Base-by-base conservation (phyloP, 1,140 invertebrate species). In the Drosophila sechellia region DNA sequence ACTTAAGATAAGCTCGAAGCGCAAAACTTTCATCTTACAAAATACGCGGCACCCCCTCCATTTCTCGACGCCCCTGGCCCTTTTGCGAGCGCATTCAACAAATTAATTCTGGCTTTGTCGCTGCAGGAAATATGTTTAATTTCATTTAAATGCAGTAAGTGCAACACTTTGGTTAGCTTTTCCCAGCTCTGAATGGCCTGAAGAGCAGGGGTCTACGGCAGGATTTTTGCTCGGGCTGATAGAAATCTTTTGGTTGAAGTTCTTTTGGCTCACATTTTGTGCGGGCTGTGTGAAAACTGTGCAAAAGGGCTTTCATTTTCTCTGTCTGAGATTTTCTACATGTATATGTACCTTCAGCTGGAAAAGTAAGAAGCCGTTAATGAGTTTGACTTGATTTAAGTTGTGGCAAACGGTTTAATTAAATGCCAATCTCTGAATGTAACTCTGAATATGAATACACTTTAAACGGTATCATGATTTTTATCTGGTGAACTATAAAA, bases 101-200 rank as follows among this genome's bases (percentile, higher is more conserved):
- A 89, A 86, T 86, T 86, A 86, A 86, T 86, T 86, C 83, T 81
- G 81, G 77, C 68, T 71, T 72, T 86, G 79, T 81, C 53, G 83
- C 83, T 86, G 71, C 83, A 86, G 83, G 83, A 86, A 86, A 87
- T 87, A 86, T 86, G 79, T 86, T 86, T 86, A 86, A 87, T 86
- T 86, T 83, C 79, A 86, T 86, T 86, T 86, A 86, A 86, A 86
- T 89, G 83, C 81, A 79, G 79, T 83, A 86, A 86, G 83, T 86
- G 83, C 83, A 86, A 87, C 84, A 83, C 83, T 86, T 86, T 87
- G 83, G 83, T 87, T 87, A 70, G 81, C 79, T 76, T 53, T 68
- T 31, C 25, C 57, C 43, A 20, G 52, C 37, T 27, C 56, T 58
- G 34, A 56, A 70, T 45, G 63, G 35, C 39, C 11, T 42, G 22